Evolutionary conservation across 2,888 invertebrate genomes (phyloP).

Genomic region (Loripinus fragilis): DNA sequence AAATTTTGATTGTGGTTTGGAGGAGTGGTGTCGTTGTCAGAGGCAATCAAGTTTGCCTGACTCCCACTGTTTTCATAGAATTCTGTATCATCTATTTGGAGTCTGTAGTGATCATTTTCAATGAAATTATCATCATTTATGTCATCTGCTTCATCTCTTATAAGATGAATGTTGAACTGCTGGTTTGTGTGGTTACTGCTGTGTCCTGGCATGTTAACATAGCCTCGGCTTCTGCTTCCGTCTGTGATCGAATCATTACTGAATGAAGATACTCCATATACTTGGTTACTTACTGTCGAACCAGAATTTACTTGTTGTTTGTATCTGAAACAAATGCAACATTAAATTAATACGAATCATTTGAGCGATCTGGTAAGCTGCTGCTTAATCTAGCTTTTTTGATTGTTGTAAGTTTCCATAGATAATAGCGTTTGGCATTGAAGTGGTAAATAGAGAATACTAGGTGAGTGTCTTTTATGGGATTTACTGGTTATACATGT

Average conservation of each 20-base stretch:
- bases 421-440: no score
- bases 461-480: no score
- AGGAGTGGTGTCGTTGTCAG: not conserved
- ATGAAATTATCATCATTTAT: not conserved
- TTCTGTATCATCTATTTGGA: not conserved
- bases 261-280: conserved; percentile 27
- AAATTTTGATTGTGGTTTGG: not conserved
- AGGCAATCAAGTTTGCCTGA: not conserved
- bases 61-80: not conserved
- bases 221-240: conserved; percentile 14
- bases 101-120: not conserved
- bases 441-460: no score
- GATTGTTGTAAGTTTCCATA: no score
- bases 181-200: not conserved
- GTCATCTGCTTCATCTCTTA: not conserved
- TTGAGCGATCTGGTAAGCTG: no score
- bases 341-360: no score
- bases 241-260: conserved; percentile 14
- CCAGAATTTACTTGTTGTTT: not conserved
- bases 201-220: not conserved
- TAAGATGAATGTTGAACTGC: conserved; percentile 7
- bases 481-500: no score
- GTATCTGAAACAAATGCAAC: not conserved
- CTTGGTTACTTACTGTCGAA: conserved; percentile 23
- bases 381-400: no score